Conservation (phyloP, 2,113 vertebrate species). For the Tenrec ecaudatus region DNA sequence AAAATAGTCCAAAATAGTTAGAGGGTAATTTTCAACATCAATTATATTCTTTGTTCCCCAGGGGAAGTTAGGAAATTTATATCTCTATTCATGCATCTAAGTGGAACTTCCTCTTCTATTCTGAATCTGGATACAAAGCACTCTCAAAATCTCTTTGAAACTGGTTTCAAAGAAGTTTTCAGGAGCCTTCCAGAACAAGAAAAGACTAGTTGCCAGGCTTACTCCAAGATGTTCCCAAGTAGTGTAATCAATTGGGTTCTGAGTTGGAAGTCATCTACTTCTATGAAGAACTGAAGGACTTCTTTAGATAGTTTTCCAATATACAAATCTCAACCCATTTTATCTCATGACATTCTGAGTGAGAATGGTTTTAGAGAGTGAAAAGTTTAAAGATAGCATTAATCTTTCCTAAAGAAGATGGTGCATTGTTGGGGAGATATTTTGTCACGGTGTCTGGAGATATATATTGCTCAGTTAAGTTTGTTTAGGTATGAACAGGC, state of each 20-base stretch:
- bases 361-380: background rate
- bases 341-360: background rate
- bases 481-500: background rate
- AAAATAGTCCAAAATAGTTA: background rate
- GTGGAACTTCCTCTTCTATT: background rate
- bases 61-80: too few species aligned
- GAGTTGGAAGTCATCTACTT: background rate
- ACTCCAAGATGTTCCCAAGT: background rate
- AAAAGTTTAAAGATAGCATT: background rate
- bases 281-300: background rate
- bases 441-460: background rate
- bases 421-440: background rate
- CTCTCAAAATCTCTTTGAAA: background rate
- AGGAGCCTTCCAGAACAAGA: background rate
- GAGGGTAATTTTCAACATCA: background rate
- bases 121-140: slow-evolving; percentile 28
- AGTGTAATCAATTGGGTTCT: background rate
- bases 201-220: background rate
- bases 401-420: background rate
- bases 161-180: slow-evolving; percentile 39
- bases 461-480: background rate
- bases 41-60: background rate
- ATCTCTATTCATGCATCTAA: background rate
- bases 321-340: background rate
- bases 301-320: background rate